Percentiles rank a stretch among this genome's conserved stretches.
Evolutionary conservation across 2,888 invertebrate genomes (phyloP).

Genomic region (Caenorhabditis sp.): DNA sequence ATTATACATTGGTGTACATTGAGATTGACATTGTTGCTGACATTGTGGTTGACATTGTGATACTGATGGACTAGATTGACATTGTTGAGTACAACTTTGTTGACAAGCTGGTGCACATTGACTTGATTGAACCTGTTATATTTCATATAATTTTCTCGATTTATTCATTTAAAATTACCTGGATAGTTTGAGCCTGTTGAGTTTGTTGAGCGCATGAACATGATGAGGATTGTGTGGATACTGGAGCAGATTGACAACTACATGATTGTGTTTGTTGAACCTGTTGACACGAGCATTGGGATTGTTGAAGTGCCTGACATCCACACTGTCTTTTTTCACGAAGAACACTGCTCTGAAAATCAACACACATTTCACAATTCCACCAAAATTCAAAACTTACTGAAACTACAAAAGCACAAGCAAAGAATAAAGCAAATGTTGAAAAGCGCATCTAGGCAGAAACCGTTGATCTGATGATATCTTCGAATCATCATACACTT

Average conservation of each 20-base stretch:
- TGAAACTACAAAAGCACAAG: slow-evolving; percentile 28
- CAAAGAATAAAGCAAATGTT: slow-evolving; percentile 30
- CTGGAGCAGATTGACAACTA: slow-evolving; percentile 50
- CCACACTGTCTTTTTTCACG: slow-evolving; percentile 57
- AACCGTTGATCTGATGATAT: background rate
- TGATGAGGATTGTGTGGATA: slow-evolving; percentile 32
- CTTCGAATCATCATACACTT: background rate
- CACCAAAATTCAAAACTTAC: slow-evolving; percentile 7
- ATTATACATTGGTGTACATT: slow-evolving; percentile 31
- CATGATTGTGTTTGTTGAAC: slow-evolving; percentile 45
- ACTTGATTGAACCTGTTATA: slow-evolving; percentile 31
- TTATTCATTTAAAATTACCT: slow-evolving; percentile 19
- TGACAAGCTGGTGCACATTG: slow-evolving; percentile 53
- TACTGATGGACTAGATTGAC: slow-evolving; percentile 26
- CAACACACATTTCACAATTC: background rate
- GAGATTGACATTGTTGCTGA: slow-evolving; percentile 41
- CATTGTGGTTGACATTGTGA: slow-evolving; percentile 43
- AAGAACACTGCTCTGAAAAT: slow-evolving; percentile 47
- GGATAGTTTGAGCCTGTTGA: slow-evolving; percentile 38
- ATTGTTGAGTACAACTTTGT: slow-evolving; percentile 42
- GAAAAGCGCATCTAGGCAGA: slow-evolving; percentile 31
- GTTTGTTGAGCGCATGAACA: slow-evolving; percentile 48
- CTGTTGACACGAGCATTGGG: slow-evolving; percentile 46
- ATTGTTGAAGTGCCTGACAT: slow-evolving; percentile 41
- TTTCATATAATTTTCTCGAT: background rate